Percentiles rank a stretch among this genome's conserved stretches.
These are phyloP conservation scores for Chaetura pelagica DNA, from an alignment of 2,113 vertebrate species.

Conservation along the genomic window DNA sequence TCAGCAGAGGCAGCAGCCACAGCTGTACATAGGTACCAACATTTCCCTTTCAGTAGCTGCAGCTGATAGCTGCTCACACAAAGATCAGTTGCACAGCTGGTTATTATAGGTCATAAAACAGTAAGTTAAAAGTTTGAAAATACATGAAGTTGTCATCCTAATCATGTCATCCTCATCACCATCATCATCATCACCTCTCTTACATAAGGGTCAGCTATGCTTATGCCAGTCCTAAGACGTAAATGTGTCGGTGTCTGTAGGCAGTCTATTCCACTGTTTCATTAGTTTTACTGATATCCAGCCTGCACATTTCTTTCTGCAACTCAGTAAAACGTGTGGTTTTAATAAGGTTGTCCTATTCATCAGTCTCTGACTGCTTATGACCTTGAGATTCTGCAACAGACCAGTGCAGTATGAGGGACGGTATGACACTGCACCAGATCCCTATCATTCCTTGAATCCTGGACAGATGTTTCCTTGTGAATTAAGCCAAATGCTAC, in stretches of 20 bases:
- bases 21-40: not conserved
- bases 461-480: not conserved
- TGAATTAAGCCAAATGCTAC: not conserved
- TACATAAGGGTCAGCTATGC: not conserved
- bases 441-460: not conserved
- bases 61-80: not conserved
- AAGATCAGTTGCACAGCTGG: not conserved
- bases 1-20: fast-evolving
- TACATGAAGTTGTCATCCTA: not conserved
- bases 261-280: not conserved
- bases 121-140: not conserved
- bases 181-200: not conserved
- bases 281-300: not conserved
- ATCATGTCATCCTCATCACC: not conserved
- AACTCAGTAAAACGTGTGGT: not conserved
- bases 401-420: not conserved
- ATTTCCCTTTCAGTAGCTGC: not conserved
- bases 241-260: not conserved
- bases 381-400: not conserved
- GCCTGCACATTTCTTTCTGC: not conserved
- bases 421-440: not conserved
- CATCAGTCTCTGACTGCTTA: not conserved
- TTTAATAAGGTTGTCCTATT: not conserved
- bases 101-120: not conserved
- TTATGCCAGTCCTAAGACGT: not conserved